A percentile compares a stretch with the other conserved stretches of the same genome.
phyloP scores from a whole-genome alignment of 2,888 invertebrate genomes.

The Pseudococcus longispinus region DNA sequence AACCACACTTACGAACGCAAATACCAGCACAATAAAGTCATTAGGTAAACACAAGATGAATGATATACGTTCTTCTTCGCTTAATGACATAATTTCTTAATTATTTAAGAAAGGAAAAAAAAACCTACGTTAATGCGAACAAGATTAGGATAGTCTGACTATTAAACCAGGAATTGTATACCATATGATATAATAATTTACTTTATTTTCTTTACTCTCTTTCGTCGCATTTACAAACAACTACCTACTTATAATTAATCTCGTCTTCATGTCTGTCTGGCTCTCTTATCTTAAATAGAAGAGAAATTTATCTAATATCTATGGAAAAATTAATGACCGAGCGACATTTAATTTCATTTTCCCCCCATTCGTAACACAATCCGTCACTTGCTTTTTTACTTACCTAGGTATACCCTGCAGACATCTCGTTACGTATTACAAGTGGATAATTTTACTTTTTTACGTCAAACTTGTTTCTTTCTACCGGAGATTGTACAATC shows the following conservation, averaged over 20 bases:
- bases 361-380: not conserved
- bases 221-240: not conserved
- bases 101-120: not conserved
- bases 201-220: not conserved
- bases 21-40: not conserved
- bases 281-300: not conserved
- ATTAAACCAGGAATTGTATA: constrained; percentile 10
- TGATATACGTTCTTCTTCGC: not conserved
- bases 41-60: not conserved
- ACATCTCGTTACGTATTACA: not conserved
- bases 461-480: not conserved
- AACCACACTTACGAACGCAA: too few species aligned
- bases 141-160: not conserved
- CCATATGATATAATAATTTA: constrained; percentile 11
- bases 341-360: not conserved
- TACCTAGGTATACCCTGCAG: not conserved
- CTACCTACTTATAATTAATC: not conserved
- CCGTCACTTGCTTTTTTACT: not conserved
- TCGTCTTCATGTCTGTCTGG: not conserved
- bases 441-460: not conserved
- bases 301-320: not conserved
- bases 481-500: not conserved
- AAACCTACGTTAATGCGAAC: not conserved
- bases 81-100: not conserved
- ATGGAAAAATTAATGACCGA: constrained; percentile 1